Evolutionary conservation across 2,113 vertebrate genomes (phyloP).

Genomic region (Dipodomys stephensi): DNA sequence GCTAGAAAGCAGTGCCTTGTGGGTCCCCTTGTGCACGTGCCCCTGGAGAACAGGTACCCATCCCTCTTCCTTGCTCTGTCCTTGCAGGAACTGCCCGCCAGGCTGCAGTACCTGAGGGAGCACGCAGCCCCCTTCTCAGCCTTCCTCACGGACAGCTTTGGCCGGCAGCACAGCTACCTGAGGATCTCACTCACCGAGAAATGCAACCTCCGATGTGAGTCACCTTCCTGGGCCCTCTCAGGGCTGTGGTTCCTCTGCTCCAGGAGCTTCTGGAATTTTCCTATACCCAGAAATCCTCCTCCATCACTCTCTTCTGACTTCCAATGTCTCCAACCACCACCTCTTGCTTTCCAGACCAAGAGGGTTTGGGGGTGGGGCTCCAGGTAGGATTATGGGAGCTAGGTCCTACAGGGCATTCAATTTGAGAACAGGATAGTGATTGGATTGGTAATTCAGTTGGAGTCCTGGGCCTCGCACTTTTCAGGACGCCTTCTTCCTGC

Average conservation of each 20-base stretch:
- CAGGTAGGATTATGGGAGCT: neutral
- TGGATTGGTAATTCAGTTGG: neutral
- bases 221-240: neutral
- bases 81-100: slow-evolving; percentile 82
- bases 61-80: neutral
- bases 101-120: slow-evolving; percentile 82
- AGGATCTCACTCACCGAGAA: slow-evolving; percentile 98
- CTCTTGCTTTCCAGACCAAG: neutral
- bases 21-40: neutral
- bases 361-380: neutral
- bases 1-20: too few relatives aligned
- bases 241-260: neutral
- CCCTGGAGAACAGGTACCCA: neutral
- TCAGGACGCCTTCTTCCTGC: neutral
- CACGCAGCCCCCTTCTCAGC: slow-evolving; percentile 90
- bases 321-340: neutral
- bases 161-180: slow-evolving; percentile 95
- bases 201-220: slow-evolving; percentile 98
- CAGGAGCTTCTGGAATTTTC: too few relatives aligned
- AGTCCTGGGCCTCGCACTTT: neutral
- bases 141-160: slow-evolving; percentile 94
- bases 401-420: neutral
- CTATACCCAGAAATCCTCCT: neutral
- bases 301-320: neutral
- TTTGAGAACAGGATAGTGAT: neutral